These are phyloP conservation scores for Itoplectis maculator DNA, from an alignment of 2,888 invertebrate species.

Conservation along the genomic window DNA sequence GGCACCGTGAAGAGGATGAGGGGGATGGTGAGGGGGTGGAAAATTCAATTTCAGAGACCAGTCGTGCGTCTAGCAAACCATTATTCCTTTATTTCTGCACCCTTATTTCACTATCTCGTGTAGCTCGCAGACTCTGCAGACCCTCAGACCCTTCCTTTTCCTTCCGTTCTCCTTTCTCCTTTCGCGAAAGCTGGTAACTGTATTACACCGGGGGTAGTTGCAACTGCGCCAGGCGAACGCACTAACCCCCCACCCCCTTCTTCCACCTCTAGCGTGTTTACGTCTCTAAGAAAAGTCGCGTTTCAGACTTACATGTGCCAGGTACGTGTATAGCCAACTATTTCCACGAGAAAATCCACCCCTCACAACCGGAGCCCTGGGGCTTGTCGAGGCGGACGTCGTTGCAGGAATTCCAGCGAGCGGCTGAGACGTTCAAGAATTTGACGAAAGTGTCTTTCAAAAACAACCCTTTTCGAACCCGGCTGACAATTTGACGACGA, in stretches of 20 bases:
- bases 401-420: neutral
- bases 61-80: constrained; percentile 57
- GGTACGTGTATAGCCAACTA: neutral
- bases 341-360: neutral
- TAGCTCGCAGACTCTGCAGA: constrained; percentile 11
- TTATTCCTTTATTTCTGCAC: constrained; percentile 22
- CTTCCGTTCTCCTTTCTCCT: neutral
- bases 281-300: neutral
- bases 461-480: neutral
- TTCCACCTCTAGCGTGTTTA: neutral
- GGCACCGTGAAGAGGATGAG: neutral
- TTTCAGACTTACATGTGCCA: neutral
- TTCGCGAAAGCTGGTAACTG: constrained; percentile 23
- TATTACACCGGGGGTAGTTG: constrained; percentile 28
- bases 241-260: too few species aligned
- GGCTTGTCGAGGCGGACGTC: neutral
- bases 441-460: neutral
- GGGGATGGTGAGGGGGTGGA: neutral
- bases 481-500: too few species aligned
- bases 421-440: neutral
- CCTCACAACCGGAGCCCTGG: neutral
- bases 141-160: neutral
- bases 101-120: constrained; percentile 28
- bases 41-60: constrained; percentile 59
- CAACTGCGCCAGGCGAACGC: neutral